A percentile compares a stretch with the other conserved stretches of the same genome.
Conservation (phyloP, 2,797 vertebrate genomes). For the Petrocephalus schoutedeni region DNA sequence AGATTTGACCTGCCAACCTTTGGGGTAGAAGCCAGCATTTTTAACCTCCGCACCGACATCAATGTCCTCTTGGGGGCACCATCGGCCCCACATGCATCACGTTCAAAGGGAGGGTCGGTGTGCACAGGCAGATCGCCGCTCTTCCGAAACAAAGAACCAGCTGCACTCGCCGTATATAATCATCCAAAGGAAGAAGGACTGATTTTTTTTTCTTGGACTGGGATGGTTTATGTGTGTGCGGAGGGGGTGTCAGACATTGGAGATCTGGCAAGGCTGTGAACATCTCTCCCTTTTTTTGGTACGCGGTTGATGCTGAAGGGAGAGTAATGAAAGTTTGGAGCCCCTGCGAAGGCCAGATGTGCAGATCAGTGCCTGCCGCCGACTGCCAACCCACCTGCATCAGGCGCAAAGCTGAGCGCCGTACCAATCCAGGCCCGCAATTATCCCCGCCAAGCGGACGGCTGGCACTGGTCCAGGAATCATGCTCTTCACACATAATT, state of each 20-base stretch:
- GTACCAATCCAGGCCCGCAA: conserved; percentile 51
- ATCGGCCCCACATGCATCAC: too few relatives aligned
- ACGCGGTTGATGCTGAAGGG: conserved; percentile 49
- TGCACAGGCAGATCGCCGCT: background rate
- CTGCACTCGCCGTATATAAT: background rate
- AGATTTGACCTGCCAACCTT: background rate
- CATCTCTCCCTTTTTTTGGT: conserved; percentile 19
- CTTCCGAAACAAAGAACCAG: background rate
- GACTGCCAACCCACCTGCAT: conserved; percentile 61
- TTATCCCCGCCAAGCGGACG: conserved; percentile 60
- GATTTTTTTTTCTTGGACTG: background rate
- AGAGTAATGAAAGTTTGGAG: conserved; percentile 53
- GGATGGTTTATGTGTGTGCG: background rate
- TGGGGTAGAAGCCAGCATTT: background rate
- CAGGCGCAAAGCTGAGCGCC: conserved; percentile 44
- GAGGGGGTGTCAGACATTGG: conserved; percentile 8
- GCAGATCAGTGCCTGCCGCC: conserved; percentile 49
- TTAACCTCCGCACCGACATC: background rate
- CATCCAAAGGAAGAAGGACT: background rate
- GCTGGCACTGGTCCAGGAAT: conserved; percentile 49
- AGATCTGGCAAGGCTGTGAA: conserved; percentile 39
- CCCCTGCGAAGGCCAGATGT: conserved; percentile 57
- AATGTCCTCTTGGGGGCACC: background rate
- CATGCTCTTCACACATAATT: conserved; percentile 66
- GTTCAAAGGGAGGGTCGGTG: background rate